Evolutionary conservation across 2,797 vertebrate genomes (phyloP).

Genomic region (Tauraco hartlaubi): DNA sequence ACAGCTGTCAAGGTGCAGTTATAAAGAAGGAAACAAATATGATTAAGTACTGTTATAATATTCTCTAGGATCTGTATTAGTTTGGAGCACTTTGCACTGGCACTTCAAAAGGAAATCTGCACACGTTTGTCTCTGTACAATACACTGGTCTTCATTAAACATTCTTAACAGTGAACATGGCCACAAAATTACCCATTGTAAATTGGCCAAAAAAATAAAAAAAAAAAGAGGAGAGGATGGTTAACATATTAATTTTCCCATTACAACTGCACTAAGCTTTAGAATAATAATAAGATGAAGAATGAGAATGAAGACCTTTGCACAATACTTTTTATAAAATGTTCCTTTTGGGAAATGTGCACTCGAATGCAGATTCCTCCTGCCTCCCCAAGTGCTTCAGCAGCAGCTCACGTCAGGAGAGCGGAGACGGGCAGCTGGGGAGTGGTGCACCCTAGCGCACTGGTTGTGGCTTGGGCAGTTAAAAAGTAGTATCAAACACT

Average conservation of each 20-base stretch:
- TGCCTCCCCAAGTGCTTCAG: constrained; percentile 11
- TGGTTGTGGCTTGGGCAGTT: constrained; percentile 73
- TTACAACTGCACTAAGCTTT: constrained; percentile 78
- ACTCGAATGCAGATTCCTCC: constrained; percentile 57
- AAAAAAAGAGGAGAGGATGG: constrained; percentile 28
- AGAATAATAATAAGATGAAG: constrained; percentile 59
- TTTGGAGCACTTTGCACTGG: constrained; percentile 68
- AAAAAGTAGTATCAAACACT: constrained; percentile 92
- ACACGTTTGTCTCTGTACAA: constrained; percentile 68
- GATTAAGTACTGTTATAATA: constrained; percentile 58
- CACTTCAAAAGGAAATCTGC: constrained; percentile 68
- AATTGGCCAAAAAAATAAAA: constrained; percentile 31
- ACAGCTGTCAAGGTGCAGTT: constrained; percentile 77
- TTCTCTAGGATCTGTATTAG: constrained; percentile 53
- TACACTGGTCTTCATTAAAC: constrained; percentile 71
- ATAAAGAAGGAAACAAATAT: constrained; percentile 62
- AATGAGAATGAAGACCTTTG: constrained; percentile 67
- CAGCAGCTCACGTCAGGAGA: constrained; percentile 60
- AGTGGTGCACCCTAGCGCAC: constrained; percentile 60
- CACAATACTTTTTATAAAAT: constrained; percentile 62
- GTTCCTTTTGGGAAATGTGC: constrained; percentile 66
- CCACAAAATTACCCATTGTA: constrained; percentile 64
- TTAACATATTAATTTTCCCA: constrained; percentile 69
- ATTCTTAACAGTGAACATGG: constrained; percentile 57
- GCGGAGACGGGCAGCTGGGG: constrained; percentile 14